Conservation (phyloP, 2,797 vertebrate species). For the Myiotriccus ornatus region DNA sequence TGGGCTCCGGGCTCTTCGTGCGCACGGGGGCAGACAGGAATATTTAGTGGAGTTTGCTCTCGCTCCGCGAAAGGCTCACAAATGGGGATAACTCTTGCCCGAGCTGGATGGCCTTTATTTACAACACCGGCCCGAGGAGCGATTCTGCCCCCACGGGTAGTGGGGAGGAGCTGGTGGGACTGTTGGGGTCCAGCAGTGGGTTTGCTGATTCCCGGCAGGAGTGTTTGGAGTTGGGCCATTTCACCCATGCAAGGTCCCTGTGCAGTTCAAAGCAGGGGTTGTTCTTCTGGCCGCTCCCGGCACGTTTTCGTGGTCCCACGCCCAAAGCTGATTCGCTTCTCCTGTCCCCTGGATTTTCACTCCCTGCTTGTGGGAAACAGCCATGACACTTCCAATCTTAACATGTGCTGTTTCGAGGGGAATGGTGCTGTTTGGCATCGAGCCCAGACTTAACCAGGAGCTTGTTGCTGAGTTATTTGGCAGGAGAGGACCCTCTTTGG, state of each 20-base stretch:
- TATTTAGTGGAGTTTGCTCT: slow-evolving; percentile 51
- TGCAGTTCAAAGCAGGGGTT: background rate
- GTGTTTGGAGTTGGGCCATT: fast-evolving
- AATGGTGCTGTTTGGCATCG: background rate
- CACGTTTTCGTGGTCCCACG: background rate
- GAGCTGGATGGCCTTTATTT: background rate
- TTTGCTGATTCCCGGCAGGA: background rate
- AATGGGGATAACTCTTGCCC: slow-evolving; percentile 40
- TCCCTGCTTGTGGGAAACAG: background rate
- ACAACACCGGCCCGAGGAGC: background rate
- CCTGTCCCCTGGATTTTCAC: background rate
- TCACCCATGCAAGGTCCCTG: fast-evolving
- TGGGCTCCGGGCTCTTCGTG: background rate
- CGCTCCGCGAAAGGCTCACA: slow-evolving; percentile 36
- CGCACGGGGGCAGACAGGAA: slow-evolving; percentile 20
- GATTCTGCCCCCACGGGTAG: fast-evolving
- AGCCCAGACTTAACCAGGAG: background rate
- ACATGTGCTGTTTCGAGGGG: background rate
- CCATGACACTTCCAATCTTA: background rate
- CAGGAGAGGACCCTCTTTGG: background rate
- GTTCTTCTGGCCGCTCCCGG: background rate
- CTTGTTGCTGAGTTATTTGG: background rate
- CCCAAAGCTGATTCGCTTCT: background rate
- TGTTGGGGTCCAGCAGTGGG: fast-evolving
- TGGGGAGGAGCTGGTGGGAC: fast-evolving